Conservation (phyloP, 1,140 invertebrate genomes). For the Agrilus planipennis region DNA sequence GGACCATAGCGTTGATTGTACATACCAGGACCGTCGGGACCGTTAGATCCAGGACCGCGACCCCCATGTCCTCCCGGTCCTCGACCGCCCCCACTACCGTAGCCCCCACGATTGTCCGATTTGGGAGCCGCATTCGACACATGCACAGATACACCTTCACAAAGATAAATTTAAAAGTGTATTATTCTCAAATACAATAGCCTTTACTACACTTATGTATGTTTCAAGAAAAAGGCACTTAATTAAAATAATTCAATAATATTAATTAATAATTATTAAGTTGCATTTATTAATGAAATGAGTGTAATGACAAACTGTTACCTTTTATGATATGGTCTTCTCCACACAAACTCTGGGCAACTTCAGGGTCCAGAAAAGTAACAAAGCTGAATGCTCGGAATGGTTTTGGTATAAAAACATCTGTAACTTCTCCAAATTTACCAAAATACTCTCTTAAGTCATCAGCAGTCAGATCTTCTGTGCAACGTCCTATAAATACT, state of each 20-base stretch:
- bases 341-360: conserved; percentile 86
- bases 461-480: conserved; percentile 79
- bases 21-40: conserved; percentile 39
- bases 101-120: conserved; percentile 41
- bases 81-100: conserved; percentile 32
- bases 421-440: conserved; percentile 90
- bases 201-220: no score
- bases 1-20: conserved; percentile 34
- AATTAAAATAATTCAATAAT: no score
- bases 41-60: conserved; percentile 33
- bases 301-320: no score
- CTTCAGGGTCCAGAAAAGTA: conserved; percentile 88
- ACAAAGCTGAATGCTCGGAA: conserved; percentile 94
- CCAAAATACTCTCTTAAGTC: conserved; percentile 90
- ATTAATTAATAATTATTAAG: no score
- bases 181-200: no score
- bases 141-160: conserved; percentile 72
- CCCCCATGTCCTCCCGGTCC: conserved; percentile 34
- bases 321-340: conserved; percentile 96
- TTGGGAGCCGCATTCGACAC: conserved; percentile 93
- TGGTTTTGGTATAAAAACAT: conserved; percentile 92
- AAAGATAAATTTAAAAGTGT: no score
- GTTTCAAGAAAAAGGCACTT: no score
- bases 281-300: no score
- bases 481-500: conserved; percentile 91